Evolutionary conservation across 2,888 invertebrate genomes (phyloP), one percentile per base, ranked within the genome.

Genomic region (Leptinotarsa tumamoca): DNA sequence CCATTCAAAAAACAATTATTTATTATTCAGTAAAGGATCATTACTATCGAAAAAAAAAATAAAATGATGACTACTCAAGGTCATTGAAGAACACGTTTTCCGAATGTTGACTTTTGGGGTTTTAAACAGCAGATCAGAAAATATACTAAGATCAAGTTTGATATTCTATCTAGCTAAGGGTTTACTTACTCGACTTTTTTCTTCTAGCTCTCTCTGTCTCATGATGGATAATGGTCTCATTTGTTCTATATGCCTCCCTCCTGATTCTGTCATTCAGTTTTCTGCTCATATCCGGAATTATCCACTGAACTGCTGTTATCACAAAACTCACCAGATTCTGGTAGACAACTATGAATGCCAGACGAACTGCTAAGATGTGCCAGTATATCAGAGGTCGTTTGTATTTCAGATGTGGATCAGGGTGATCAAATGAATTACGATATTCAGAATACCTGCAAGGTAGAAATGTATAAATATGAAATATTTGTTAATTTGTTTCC

Each of bases 301-400:
- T 88, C 93, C 94, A 95, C 73, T 94, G 92, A 4, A 95, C 91
- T 13, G 92, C 87, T 81, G 93, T 93, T 79, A 95, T 94, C 69
- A 94, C 89, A 74, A 94, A 89, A 61, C 93, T 91, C 51, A 96
- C 94, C 17, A 95, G 87, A 87, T 96, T 95, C 92, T 95, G 94
- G 89, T 94, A 95, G 1, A 94, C 90, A 4, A 95, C 93, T 56
- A 95, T 92, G 86, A 95, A 95, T 2, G 93, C 93, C 71, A 95
- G 88, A 76, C 94, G 89, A 84, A 93, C 93, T 7, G 93, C 93
- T 78, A 95, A 87, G 68, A 95, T 91, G 84, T 93, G 93, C 95
- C 95, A 95, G 87, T 93, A 95, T 70, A 92, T 90, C 74, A 91
- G 87, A 1, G 94, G 93, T 68, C 92, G 87, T 82, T 92, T 91